Evolutionary conservation across 35 echinoderm and acorn worm species (phyloP), one percentile per base, ranked within the genome.

Genomic region (Diadema setosum): DNA sequence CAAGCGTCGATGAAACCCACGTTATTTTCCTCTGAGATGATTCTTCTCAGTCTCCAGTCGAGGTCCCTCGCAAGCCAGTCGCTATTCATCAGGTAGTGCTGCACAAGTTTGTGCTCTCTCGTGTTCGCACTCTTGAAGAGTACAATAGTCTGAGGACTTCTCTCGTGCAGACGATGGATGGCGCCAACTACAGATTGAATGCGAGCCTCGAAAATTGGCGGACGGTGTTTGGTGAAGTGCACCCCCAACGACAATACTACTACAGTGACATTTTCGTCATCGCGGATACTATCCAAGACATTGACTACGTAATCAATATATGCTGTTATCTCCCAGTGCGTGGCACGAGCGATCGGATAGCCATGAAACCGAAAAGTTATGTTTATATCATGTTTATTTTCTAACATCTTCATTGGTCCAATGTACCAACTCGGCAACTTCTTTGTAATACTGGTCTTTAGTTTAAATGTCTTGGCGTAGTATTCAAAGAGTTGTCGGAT

Each of bases 121-220:
- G 83, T 85, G 57, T 85, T 85, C 6, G n/a, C 57, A 44, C 57
- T 85, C 42, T 85, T 85, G 15, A 58, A 60, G 12, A 85, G 20
- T 36, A 85, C 57, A 5, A 85, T 24, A 1, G 83, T 85, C 26
- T 4, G 5, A 15, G 83, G 83, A 85, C 83, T 85, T 16, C 83
- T 34, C 60, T 60, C 39, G 5, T 65, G 60, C 7, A 85, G 60
- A 9, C 83, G 31, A 3, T 26, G 8, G 5, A 85, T 6, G 29
- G 83, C 55, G 12, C 5, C 15, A 39, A 64, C 39, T 34, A 85
- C 46, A 11, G 34, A 24, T 17, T 42, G 32, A 2, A 75, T 32
- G 20, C 69, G 69, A 6, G 4, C 20, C 33, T 75, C 69, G 69
- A 36, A 75, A 37, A 23, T 36, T 37, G 30, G 40, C 3, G 27